Base-by-base conservation (phyloP, 2,888 invertebrate genomes). In the Ornithoptera alexandrae region DNA sequence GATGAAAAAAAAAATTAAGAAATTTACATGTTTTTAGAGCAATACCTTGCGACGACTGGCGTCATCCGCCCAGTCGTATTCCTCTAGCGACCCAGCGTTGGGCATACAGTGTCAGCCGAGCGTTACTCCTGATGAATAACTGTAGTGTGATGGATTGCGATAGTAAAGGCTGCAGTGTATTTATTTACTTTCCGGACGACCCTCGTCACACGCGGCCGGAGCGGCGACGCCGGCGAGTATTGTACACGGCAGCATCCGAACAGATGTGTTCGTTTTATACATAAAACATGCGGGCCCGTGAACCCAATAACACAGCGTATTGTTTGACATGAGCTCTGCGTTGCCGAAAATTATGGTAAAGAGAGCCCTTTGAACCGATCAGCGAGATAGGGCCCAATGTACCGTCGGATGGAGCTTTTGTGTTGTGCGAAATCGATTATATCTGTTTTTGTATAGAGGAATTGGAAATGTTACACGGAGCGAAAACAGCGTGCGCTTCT, bases 231-330 rank as follows among this genome's bases (percentile, higher is more conserved):
- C 42, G 39, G 24, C 24, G 36, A 64, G 64, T 53, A 64, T 53
- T 53, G 36, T 61, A 61, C 56, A 24, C 42, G 7, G 12, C n/a
- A 56, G 64, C 36, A 30, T 22, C 58, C 72, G 73, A 74, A 74
- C 80, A 80, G 81, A 79, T 82, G 80, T 79, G 81, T 80, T 78
- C 78, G 71, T 75, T 78, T 89, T 86, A 90, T 90, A 86, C 88
- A 89, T 90, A 88, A 88, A 83, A 83, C 87, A 90, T 90, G 80
- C 71, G 81, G 77, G 76, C 77, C 72, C 71, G 76, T 77, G 79
- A 80, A 82, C 84, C 85, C 84, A 85, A 87, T 87, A 86, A 85
- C 82, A 84, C 82, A 75, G 79, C 81, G 83, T 87, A 85, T 88
- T 87, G 85, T 87, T 86, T 86, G 86, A 88, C 87, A 84, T 82